Base-by-base conservation (phyloP, 2,113 vertebrate species). In the Psittacara wagleri region DNA sequence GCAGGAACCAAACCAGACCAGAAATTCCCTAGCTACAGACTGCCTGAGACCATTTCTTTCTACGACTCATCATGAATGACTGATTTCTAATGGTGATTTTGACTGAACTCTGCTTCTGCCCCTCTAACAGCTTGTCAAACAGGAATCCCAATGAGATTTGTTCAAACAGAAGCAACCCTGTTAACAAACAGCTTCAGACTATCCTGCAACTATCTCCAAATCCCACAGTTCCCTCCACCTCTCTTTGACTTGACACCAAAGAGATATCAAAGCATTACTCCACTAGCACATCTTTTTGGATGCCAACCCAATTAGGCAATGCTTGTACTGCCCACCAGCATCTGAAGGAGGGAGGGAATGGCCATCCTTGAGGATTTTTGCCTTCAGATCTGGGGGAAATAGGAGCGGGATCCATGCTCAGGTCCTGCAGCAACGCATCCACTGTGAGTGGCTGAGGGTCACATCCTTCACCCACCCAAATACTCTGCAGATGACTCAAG, bases 41-140 rank as follows among this genome's bases (percentile, higher is more conserved):
- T 44, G 72, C 61, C 61, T 17, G 35, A 83, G 31, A 64, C 15
- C 16, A 7, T 54, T 78, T 79, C 41, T 66, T 51, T 19, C 33
- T 19, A n/a, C 1, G 0, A 17, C 7, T 27, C 48, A 35, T 10
- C 48, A 17, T 1, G 8, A 88, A 66, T 51, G 46, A 59, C 37
- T 0, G 2, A 24, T 33, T 74, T 44, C 48, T n/a, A 68, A 43
- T 0, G 9, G 28, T 25, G n/a, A 17, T 51, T 46, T 17, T 46
- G 68, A n/a, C 59, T 37, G n/a, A 66, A 46, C 51, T 6, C 35
- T 41, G 48, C 52, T 63, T 44, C 35, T 54, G 59, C 31, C 64
- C 52, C 52, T 67, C 64, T 37, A 43, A 64, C 6, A 4, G 63
- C 44, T 55, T 27, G 35, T 23, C 46, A 54, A 62, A 68, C 19